Percentiles rank a stretch among this genome's conserved stretches.
phyloP scores from a whole-genome alignment of 1,140 invertebrate species.

The Drosophila athabasca region DNA sequence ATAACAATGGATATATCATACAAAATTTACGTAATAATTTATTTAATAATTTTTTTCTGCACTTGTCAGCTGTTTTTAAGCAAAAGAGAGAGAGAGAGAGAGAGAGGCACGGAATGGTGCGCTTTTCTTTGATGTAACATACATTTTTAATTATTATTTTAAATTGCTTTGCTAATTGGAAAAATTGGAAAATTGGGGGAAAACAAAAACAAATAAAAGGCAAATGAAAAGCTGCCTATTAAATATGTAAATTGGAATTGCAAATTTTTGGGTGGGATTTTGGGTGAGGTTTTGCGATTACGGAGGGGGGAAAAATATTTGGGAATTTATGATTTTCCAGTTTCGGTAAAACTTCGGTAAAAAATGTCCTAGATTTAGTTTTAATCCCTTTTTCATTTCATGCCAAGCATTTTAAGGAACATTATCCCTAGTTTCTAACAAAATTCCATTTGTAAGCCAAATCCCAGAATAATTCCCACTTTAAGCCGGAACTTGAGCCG shows the following conservation, averaged over 20 bases:
- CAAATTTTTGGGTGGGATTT: slow-evolving; percentile 2
- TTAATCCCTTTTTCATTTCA: slow-evolving; percentile 1
- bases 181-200: slow-evolving; percentile 40
- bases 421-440: background rate
- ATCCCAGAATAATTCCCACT: slow-evolving; percentile 19
- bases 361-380: background rate
- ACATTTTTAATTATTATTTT: slow-evolving; percentile 70
- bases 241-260: slow-evolving; percentile 32
- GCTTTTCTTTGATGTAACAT: slow-evolving; percentile 35
- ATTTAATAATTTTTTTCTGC: slow-evolving; percentile 35
- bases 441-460: background rate
- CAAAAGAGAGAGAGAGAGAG: background rate
- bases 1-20: slow-evolving; percentile 8
- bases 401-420: background rate
- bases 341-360: background rate
- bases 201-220: slow-evolving; percentile 18
- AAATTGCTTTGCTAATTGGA: slow-evolving; percentile 71
- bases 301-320: no score
- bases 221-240: slow-evolving; percentile 32
- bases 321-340: background rate
- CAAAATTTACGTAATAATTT: slow-evolving; percentile 63
- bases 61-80: slow-evolving; percentile 67
- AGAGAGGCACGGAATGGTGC: background rate
- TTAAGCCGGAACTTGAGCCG: slow-evolving; percentile 11
- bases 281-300: no score